Conservation (phyloP, 2,888 invertebrate species). For the Hemicrepidius hirtus region DNA sequence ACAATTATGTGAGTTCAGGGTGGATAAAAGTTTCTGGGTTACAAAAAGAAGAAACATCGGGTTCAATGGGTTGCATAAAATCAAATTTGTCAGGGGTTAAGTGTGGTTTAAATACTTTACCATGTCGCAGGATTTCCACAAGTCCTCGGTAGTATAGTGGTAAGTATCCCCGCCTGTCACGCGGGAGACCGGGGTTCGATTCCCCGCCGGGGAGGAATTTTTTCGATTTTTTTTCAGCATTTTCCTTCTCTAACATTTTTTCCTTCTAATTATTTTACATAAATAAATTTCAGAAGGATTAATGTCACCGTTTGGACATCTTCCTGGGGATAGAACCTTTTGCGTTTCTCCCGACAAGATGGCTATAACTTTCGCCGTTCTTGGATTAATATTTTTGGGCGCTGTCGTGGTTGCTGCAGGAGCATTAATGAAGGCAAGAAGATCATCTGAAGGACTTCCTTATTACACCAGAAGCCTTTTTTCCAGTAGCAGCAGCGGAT, state of each 20-base stretch:
- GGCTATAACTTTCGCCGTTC: slow-evolving; percentile 83
- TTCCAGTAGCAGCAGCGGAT: slow-evolving; percentile 77
- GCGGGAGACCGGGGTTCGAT: slow-evolving; percentile 50
- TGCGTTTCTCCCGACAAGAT: slow-evolving; percentile 86
- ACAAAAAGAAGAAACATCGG: too few species aligned
- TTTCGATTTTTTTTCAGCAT: background rate
- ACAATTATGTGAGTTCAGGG: too few species aligned
- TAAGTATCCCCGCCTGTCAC: slow-evolving; percentile 46
- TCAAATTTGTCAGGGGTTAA: too few species aligned
- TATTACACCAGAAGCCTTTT: slow-evolving; percentile 79
- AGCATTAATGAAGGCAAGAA: slow-evolving; percentile 78
- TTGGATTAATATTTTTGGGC: slow-evolving; percentile 82
- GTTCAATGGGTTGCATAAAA: too few species aligned
- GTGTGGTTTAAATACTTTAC: too few species aligned
- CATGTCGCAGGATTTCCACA: too few species aligned
- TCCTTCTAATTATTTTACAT: too few species aligned
- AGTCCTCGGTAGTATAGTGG: too few species aligned
- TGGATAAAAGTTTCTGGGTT: too few species aligned
- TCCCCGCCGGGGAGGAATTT: slow-evolving; percentile 36
- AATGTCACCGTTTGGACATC: slow-evolving; percentile 62
- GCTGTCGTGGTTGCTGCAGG: slow-evolving; percentile 83
- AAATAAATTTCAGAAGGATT: slow-evolving; percentile 6
- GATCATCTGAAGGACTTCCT: slow-evolving; percentile 74
- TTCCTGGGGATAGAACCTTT: slow-evolving; percentile 78
- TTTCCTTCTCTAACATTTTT: too few species aligned